Base-by-base conservation (phyloP, 2,888 invertebrate genomes). In the Nomada goodeniana region DNA sequence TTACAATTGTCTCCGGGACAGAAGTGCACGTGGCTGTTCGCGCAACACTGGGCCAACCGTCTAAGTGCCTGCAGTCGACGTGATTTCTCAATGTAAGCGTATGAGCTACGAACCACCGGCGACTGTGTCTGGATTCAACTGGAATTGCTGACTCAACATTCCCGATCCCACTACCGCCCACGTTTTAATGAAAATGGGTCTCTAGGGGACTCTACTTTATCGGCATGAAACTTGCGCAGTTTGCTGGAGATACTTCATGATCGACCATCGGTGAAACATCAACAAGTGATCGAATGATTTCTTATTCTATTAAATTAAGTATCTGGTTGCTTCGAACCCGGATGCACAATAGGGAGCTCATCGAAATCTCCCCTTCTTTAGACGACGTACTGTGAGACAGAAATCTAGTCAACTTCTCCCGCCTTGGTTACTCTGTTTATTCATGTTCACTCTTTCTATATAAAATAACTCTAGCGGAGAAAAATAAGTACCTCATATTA, bases 401-500 rank as follows among this genome's bases (percentile, higher is more conserved):
- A n/a, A 3, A 9, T 15, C 55, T 26, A 15, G 20, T 7, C 18
- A n/a, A 7, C 5, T 18, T 2, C 9, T 26, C 10, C 20, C 15
- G 29, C 13, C 0, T 15, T 44, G 2, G 5, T 23, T 9, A 9
- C 13, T 13, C n/a, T 47, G 47, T 11, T 7, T 44, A 18, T 20
- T 69, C 42, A 13, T 23, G 4, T 18, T 2, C 4, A 55, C 5
- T 23, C 13, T 55, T 55, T 26, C 3, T 20, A 26, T 7, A 10
- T 4, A n/a, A 13, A 2, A 11, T 11, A 4, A 10, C 18, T 50
- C 23, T 44, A 13, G 47, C 2, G 47, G 18, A 60, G 53, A 55
- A 3, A 59, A 68, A 55, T 15, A 15, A 7, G 9, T 87, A 96
- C 96, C 96, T 96, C 95, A 96, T 96, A 89, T 96, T 96, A 91